These are phyloP conservation scores for Pyxicephalus adspersus DNA, from an alignment of 2,113 vertebrate species.

Conservation along the genomic window DNA sequence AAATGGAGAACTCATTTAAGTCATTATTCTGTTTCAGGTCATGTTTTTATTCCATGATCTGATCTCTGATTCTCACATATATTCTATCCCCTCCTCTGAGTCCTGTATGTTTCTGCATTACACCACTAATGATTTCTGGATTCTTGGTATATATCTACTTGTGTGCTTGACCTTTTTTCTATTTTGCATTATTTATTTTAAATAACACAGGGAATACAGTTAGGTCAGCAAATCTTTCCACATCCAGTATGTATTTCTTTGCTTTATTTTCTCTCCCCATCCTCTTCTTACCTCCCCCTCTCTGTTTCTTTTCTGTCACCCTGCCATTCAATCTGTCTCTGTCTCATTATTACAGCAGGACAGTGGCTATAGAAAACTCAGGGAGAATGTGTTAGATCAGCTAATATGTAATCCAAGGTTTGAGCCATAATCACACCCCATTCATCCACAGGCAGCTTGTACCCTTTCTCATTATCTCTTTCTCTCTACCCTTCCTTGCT, in stretches of 20 bases:
- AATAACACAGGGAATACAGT: not conserved
- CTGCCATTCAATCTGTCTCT: slow-evolving; percentile 45
- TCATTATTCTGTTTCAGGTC: not conserved
- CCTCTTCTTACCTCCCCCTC: slow-evolving; percentile 34
- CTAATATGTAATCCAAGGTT: slow-evolving; percentile 54
- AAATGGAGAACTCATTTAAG: not conserved
- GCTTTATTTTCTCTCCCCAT: slow-evolving; percentile 18
- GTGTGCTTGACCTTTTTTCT: not conserved
- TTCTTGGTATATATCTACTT: not conserved
- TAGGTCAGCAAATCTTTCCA: not conserved
- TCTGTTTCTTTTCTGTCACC: slow-evolving; percentile 44
- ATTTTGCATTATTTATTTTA: not conserved
- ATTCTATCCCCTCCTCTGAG: slow-evolving; percentile 39
- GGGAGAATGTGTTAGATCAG: slow-evolving; percentile 55
- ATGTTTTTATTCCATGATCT: slow-evolving; percentile 12
- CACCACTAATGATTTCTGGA: slow-evolving; percentile 33
- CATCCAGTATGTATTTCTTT: not conserved
- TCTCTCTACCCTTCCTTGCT: slow-evolving; percentile 37
- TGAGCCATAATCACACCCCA: slow-evolving; percentile 47
- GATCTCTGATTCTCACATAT: not conserved
- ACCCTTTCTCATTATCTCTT: slow-evolving; percentile 28
- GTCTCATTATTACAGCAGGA: slow-evolving; percentile 51
- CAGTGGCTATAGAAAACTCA: slow-evolving; percentile 43
- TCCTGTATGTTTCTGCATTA: slow-evolving; percentile 24
- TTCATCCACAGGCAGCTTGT: slow-evolving; percentile 34